These are phyloP conservation scores for Drosophila quasianomalipes DNA, from an alignment of 2,888 invertebrate species.

Conservation along the genomic window DNA sequence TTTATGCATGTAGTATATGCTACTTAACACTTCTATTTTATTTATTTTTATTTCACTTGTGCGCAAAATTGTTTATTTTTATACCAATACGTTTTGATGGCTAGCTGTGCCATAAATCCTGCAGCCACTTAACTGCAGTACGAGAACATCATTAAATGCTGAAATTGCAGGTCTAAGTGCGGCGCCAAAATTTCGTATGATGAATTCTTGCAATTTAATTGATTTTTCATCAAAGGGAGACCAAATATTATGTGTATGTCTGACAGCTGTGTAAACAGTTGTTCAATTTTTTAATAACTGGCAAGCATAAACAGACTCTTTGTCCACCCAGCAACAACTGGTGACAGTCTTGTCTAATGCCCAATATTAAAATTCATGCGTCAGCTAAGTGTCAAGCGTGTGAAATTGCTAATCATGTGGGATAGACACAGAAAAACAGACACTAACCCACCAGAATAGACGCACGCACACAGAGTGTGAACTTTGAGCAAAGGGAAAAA, in stretches of 20 bases:
- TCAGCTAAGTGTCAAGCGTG: constrained; percentile 74
- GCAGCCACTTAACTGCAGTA: constrained; percentile 20
- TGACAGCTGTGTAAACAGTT: constrained; percentile 47
- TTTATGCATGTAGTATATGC: constrained; percentile 33
- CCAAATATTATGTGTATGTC: background rate
- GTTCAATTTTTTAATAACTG: constrained; percentile 2
- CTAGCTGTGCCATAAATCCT: constrained; percentile 64
- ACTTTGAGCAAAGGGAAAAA: constrained; percentile 24
- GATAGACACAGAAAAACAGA: constrained; percentile 11
- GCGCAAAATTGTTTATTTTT: constrained; percentile 72
- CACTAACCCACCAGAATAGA: background rate
- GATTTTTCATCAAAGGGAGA: constrained; percentile 41
- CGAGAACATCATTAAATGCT: constrained; percentile 15
- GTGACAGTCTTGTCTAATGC: constrained; percentile 25
- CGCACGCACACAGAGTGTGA: constrained; percentile 11
- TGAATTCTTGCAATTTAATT: constrained; percentile 33
- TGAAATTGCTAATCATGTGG: constrained; percentile 72
- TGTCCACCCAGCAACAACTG: constrained; percentile 16
- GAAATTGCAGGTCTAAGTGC: constrained; percentile 19
- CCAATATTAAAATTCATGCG: constrained; percentile 63
- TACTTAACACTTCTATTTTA: constrained; percentile 66
- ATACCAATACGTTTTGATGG: constrained; percentile 68
- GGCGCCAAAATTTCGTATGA: constrained; percentile 22
- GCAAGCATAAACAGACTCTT: background rate
- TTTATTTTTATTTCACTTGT: constrained; percentile 40